phyloP scores from a whole-genome alignment of 64 coral and sea anemone genomes.

The Montipora foliosa region DNA sequence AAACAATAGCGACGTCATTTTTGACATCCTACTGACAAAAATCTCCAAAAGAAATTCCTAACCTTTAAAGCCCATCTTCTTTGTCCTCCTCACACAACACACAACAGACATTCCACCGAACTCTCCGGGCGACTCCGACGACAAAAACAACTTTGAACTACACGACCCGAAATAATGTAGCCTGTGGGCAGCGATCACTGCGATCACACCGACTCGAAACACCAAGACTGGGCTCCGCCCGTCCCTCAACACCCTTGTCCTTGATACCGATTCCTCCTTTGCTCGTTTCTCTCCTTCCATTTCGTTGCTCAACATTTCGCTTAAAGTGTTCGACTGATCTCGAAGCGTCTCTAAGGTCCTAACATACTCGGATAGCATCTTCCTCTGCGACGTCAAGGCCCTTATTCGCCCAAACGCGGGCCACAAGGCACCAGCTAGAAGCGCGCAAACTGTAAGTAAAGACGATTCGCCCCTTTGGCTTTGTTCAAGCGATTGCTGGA shows the following conservation, averaged over 20 bases:
- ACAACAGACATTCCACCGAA: conserved; percentile 79
- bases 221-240: conserved; percentile 78
- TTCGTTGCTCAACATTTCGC: conserved; percentile 93
- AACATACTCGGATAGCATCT: conserved; percentile 80
- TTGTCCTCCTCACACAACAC: conserved; percentile 60
- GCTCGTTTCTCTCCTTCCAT: conserved; percentile 74
- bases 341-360: conserved; percentile 71
- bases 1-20: no score
- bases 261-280: background rate
- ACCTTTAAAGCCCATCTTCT: conserved; percentile 77
- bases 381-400: conserved; percentile 75
- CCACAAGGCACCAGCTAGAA: conserved; percentile 94
- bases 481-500: conserved; percentile 78
- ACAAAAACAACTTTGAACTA: conserved; percentile 76
- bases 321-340: conserved; percentile 75
- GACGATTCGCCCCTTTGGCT: conserved; percentile 69
- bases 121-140: conserved; percentile 84
- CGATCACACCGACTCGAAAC: conserved; percentile 86
- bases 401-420: conserved; percentile 83
- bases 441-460: conserved; percentile 80
- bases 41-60: background rate
- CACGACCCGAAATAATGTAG: conserved; percentile 77
- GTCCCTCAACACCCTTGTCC: conserved; percentile 10
- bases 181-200: conserved; percentile 90
- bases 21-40: no score